Conservation (phyloP, 2,113 vertebrate species). For the Alouatta palliata region DNA sequence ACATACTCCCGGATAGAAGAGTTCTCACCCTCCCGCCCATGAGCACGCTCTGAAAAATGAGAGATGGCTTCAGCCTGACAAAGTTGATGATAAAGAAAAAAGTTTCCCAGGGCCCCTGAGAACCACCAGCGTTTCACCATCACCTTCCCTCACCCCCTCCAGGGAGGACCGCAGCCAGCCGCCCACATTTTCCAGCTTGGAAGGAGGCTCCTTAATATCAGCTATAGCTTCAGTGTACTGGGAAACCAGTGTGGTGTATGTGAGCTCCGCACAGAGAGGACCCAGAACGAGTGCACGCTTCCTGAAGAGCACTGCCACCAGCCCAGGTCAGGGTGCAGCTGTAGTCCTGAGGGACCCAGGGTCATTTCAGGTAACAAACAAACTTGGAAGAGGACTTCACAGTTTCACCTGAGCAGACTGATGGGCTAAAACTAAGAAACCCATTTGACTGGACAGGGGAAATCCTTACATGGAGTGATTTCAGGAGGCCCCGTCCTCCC, state of each 20-base stretch:
- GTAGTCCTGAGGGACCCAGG: neutral
- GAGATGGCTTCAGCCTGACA: neutral
- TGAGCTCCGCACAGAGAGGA: neutral
- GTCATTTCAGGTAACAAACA: neutral
- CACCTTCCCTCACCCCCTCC: fast-evolving
- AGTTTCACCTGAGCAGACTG: neutral
- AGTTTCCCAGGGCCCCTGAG: neutral
- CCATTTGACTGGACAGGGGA: neutral
- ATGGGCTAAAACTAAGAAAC: neutral
- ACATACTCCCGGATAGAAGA: neutral
- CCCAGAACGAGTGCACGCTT: neutral
- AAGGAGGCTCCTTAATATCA: fast-evolving
- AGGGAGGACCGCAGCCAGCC: neutral
- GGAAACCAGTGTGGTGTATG: neutral
- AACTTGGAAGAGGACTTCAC: neutral
- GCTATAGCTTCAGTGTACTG: neutral
- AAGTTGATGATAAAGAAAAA: neutral
- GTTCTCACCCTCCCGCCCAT: neutral
- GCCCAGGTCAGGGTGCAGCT: neutral
- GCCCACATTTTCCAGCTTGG: neutral
- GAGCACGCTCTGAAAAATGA: neutral
- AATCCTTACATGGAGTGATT: no score
- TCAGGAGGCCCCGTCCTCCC: neutral
- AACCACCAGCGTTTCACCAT: fast-evolving
- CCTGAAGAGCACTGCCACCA: neutral